A percentile compares a stretch with the other conserved stretches of the same genome.
Conservation (phyloP, 2,888 invertebrate genomes). For the Camponotus fellah region DNA sequence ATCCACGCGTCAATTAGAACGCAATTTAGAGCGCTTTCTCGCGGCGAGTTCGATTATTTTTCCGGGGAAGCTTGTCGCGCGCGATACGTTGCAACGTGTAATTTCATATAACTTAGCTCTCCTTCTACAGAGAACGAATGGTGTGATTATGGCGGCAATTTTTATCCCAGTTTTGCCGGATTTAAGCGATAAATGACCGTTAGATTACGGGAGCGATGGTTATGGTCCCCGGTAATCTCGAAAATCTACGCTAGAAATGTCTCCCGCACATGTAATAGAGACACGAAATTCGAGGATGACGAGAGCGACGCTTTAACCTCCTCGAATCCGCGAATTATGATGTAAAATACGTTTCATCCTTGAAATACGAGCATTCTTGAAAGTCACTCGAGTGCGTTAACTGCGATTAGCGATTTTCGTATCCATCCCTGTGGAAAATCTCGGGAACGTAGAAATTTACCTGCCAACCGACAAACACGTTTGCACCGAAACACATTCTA, state of each 20-base stretch:
- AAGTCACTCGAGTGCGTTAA: conserved; percentile 5
- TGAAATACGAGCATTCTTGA: conserved; percentile 34
- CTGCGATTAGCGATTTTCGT: conserved; percentile 31
- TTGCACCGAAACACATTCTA: neutral
- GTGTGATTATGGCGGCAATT: conserved; percentile 17
- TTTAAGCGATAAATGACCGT: conserved; percentile 6
- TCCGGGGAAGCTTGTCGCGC: neutral
- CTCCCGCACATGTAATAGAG: neutral
- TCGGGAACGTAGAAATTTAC: neutral
- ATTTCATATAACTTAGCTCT: neutral
- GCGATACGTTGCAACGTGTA: neutral
- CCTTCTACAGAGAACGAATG: neutral
- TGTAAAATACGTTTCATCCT: neutral
- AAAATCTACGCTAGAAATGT: neutral
- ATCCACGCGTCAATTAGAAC: conserved; percentile 36
- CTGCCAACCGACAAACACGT: neutral
- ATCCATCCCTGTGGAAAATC: conserved; percentile 1
- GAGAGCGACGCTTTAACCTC: conserved; percentile 5
- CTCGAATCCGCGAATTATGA: neutral
- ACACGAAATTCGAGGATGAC: neutral
- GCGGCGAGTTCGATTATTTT: conserved; percentile 23
- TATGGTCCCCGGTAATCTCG: neutral
- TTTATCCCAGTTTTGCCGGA: neutral
- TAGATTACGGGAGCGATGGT: neutral
- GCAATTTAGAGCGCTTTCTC: conserved; percentile 42